Evolutionary conservation across 2,113 vertebrate species (phyloP).

Genomic region (Porphyrio hochstetteri): DNA sequence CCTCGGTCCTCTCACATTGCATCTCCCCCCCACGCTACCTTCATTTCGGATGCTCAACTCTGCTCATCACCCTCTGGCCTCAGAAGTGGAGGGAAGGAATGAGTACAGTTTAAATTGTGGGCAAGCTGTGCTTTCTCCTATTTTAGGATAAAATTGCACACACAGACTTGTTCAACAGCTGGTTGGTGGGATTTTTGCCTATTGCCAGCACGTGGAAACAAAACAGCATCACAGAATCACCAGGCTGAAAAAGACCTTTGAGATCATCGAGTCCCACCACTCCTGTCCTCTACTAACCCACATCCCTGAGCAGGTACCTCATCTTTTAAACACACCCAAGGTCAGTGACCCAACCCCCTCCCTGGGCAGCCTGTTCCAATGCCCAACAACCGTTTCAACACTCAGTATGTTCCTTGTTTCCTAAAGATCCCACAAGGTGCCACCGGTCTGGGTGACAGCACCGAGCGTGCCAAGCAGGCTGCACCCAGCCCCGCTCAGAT

Average conservation of each 20-base stretch:
- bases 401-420: not conserved
- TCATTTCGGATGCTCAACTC: not conserved
- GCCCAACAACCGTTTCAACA: too few species aligned
- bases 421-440: not conserved
- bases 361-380: too few species aligned
- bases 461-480: not conserved
- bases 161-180: not conserved
- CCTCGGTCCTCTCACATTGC: not conserved
- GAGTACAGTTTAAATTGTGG: not conserved
- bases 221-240: not conserved
- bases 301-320: too few species aligned
- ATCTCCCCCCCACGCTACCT: not conserved
- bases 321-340: too few species aligned
- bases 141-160: not conserved
- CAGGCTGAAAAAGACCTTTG: too few species aligned
- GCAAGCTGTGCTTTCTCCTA: not conserved
- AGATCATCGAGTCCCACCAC: too few species aligned
- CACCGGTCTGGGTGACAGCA: not conserved
- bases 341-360: too few species aligned
- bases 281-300: too few species aligned
- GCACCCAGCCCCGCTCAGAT: not conserved
- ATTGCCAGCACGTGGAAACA: constrained; percentile 12
- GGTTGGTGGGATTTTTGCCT: not conserved
- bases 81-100: not conserved
- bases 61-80: not conserved